phyloP scores from a whole-genome alignment of 2,888 invertebrate species.

The Drosophila aldrichi region DNA sequence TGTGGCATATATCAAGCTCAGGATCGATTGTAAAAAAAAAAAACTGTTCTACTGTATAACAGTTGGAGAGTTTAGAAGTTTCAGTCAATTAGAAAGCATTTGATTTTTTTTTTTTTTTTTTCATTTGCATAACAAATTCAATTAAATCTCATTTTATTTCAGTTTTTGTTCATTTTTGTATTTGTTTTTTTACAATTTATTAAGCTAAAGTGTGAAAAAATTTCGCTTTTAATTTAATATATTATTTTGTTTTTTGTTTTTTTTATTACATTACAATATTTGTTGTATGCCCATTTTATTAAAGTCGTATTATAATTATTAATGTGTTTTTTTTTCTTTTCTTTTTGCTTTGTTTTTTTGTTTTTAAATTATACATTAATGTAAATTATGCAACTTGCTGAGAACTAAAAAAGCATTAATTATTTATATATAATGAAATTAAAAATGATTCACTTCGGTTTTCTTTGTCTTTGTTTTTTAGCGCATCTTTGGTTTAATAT shows the following conservation, averaged over 20 bases:
- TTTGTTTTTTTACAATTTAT: constrained; percentile 85
- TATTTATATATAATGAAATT: constrained; percentile 81
- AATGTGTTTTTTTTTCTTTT: constrained; percentile 57
- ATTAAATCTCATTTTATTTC: constrained; percentile 85
- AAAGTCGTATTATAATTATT: constrained; percentile 50
- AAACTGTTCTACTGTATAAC: constrained; percentile 2
- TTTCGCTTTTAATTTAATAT: constrained; percentile 84
- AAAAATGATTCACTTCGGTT: constrained; percentile 58
- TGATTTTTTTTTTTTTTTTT: constrained; percentile 45
- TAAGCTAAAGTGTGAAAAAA: constrained; percentile 86
- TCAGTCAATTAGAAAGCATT: constrained; percentile 9
- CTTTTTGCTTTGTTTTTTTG: too few species aligned
- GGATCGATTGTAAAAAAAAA: not conserved
- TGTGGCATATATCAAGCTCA: not conserved
- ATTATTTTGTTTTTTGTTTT: constrained; percentile 66
- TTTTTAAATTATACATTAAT: constrained; percentile 74
- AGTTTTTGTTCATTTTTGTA: constrained; percentile 81
- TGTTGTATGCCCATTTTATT: constrained; percentile 71
- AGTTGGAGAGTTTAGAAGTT: not conserved
- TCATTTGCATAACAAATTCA: constrained; percentile 86
- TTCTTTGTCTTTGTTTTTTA: constrained; percentile 53
- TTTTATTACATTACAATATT: constrained; percentile 75
- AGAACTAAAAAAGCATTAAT: constrained; percentile 84
- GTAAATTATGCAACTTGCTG: constrained; percentile 82
- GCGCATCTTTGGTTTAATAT: constrained; percentile 53